phyloP scores from a whole-genome alignment of 2,888 invertebrate genomes.

The Polymixis flavicincta region DNA sequence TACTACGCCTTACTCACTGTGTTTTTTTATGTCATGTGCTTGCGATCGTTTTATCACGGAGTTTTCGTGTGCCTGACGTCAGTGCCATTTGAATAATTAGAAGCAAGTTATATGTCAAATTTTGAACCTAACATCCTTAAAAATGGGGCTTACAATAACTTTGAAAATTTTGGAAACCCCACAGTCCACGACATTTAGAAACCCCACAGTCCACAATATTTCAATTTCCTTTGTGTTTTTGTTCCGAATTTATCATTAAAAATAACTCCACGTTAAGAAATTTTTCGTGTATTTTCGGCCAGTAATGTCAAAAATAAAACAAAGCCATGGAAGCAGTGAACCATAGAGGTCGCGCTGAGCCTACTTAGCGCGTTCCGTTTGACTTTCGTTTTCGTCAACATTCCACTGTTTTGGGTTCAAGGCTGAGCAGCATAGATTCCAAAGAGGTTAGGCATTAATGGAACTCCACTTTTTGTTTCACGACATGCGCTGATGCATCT shows the following conservation, averaged over 20 bases:
- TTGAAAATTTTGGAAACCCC: not conserved
- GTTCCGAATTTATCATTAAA: not conserved
- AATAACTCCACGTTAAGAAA: not conserved
- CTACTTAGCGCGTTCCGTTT: constrained; percentile 65
- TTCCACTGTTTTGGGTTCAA: constrained; percentile 85
- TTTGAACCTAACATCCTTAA: not conserved
- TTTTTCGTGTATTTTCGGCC: constrained; percentile 16
- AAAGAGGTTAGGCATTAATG: constrained; percentile 44
- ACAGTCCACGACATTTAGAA: not conserved
- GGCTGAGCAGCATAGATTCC: constrained; percentile 69
- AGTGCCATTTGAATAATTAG: constrained; percentile 2
- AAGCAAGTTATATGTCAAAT: not conserved
- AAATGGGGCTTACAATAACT: not conserved
- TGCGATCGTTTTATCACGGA: constrained; percentile 6
- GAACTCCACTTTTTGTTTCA: constrained; percentile 33
- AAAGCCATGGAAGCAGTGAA: constrained; percentile 46
- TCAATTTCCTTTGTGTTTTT: not conserved
- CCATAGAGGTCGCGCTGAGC: constrained; percentile 58
- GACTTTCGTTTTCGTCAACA: constrained; percentile 80
- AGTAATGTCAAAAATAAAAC: constrained; percentile 50
- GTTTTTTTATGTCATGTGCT: too few species aligned
- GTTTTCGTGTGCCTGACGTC: constrained; percentile 9
- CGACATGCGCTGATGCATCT: not conserved
- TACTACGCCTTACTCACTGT: not conserved
- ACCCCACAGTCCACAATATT: not conserved